Conservation (phyloP, 2,888 invertebrate genomes). For the Athalia cordata region DNA sequence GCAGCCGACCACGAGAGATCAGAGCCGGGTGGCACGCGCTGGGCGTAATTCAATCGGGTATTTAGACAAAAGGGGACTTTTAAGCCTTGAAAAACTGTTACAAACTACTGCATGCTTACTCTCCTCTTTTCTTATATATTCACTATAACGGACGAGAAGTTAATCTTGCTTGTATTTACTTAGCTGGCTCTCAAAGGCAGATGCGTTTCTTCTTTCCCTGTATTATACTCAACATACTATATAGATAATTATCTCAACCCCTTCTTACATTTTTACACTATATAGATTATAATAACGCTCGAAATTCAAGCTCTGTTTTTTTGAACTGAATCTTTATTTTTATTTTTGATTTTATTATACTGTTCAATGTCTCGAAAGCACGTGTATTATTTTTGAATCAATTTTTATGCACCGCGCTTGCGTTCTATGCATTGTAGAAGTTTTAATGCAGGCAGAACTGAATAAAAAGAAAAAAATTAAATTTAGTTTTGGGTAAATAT, state of each 20-base stretch:
- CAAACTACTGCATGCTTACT: slow-evolving; percentile 47
- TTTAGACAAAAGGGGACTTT: slow-evolving; percentile 62
- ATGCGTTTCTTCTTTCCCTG: slow-evolving; percentile 50
- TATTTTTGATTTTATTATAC: too few species aligned
- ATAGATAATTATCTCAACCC: slow-evolving; percentile 24
- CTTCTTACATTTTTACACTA: background rate
- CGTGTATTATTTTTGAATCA: too few species aligned
- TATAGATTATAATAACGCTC: background rate
- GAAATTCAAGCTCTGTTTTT: background rate
- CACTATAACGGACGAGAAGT: slow-evolving; percentile 34
- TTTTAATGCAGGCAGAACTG: too few species aligned
- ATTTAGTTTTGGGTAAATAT: too few species aligned
- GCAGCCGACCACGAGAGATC: slow-evolving; percentile 27
- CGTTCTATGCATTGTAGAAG: too few species aligned
- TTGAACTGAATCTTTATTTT: background rate
- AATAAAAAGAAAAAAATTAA: too few species aligned
- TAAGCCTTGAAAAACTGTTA: slow-evolving; percentile 60
- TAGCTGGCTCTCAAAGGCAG: slow-evolving; percentile 60
- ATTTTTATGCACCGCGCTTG: too few species aligned
- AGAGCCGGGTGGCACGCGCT: slow-evolving; percentile 68
- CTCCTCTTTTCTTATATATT: too few species aligned
- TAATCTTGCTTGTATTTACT: slow-evolving; percentile 60
- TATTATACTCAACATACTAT: too few species aligned
- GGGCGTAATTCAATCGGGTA: slow-evolving; percentile 71
- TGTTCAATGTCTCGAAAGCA: too few species aligned